Base-by-base conservation (phyloP, 2,113 vertebrate species). In the Pelmatolapia mariae region DNA sequence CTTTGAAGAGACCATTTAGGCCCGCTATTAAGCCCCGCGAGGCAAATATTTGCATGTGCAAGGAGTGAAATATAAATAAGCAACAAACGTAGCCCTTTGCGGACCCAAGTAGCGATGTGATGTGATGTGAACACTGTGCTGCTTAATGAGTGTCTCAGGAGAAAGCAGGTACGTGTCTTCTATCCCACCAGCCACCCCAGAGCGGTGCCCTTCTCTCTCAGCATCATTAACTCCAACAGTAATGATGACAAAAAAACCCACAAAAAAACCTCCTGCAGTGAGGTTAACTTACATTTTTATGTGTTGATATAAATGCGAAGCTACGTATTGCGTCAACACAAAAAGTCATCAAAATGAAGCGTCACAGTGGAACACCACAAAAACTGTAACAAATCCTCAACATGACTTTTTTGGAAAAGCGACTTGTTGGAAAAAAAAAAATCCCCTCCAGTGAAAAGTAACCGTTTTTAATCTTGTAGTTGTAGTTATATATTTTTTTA, bases 201-300 rank as follows among this genome's bases (percentile, higher is more conserved):
- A 94, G 92, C 86, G 54, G 26, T 82, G 84, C 85, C 92, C 89
- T 83, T 89, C 86, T 83, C 85, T 91, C 92, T 89, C 91, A 92
- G 93, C 94, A 88, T 95, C 93, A 95, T 95, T 96, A 95, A 91
- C 94, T 94, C 83, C 84, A 54, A 52, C 89, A 78, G 92, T 93
- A 94, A 91, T 87, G 92, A 95, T 86, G 81, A 91, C 85, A 91
- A 92, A 93, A 92, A 40, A 5, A 1, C 0, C 29, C n/a, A 6
- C 4, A 29, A 47, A 94, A 85, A 92, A 79, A 89, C 82, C 86
- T 78, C 66, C 13, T 15, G 87, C 91, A 92, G 85, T 87, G 83
- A 91, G 92, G 89, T 87, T 91, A 90, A 87, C 85, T 61, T 19
- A 86, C 54, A 80, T 92, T 68, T 87, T 73, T 76, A 57, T 5